Evolutionary conservation across 2,888 invertebrate genomes (phyloP).

Genomic region (Gnatocerus cornutus): DNA sequence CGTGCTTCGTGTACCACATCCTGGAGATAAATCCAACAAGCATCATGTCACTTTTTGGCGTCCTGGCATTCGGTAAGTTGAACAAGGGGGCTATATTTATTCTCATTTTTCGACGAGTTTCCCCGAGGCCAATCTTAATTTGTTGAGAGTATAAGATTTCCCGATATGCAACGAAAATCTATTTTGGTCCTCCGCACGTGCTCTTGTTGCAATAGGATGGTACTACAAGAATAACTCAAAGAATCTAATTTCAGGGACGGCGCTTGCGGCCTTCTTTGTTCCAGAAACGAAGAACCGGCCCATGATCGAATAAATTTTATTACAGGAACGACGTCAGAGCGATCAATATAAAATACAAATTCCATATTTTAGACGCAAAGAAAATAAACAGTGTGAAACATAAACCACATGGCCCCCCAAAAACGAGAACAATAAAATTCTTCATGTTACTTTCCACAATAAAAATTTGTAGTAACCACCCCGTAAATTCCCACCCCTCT

Average conservation of each 20-base stretch:
- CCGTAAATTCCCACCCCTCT: background rate
- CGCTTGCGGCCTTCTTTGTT: conserved; percentile 43
- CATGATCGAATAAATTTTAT: conserved; percentile 49
- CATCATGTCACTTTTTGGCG: conserved; percentile 6
- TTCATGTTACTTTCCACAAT: conserved; percentile 16
- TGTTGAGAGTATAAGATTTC: conserved; percentile 13
- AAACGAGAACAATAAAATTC: conserved; percentile 33
- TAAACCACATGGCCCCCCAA: conserved; percentile 40
- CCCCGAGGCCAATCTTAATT: background rate
- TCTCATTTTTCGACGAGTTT: no score
- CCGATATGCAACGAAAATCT: conserved; percentile 24
- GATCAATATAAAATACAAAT: conserved; percentile 49
- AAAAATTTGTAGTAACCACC: conserved; percentile 1
- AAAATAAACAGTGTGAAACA: conserved; percentile 46
- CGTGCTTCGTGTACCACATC: conserved; percentile 6
- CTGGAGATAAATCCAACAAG: background rate
- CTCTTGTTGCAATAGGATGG: conserved; percentile 21
- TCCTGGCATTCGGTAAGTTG: conserved; percentile 1
- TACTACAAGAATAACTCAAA: conserved; percentile 35
- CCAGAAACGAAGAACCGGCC: conserved; percentile 47
- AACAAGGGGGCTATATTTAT: no score
- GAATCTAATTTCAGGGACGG: conserved; percentile 44
- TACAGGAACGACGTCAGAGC: conserved; percentile 13
- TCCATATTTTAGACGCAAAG: conserved; percentile 45
- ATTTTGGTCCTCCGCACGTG: conserved; percentile 36